Evolutionary conservation across 2,888 invertebrate species (phyloP).

Genomic region (Drosophila melanosoma): DNA sequence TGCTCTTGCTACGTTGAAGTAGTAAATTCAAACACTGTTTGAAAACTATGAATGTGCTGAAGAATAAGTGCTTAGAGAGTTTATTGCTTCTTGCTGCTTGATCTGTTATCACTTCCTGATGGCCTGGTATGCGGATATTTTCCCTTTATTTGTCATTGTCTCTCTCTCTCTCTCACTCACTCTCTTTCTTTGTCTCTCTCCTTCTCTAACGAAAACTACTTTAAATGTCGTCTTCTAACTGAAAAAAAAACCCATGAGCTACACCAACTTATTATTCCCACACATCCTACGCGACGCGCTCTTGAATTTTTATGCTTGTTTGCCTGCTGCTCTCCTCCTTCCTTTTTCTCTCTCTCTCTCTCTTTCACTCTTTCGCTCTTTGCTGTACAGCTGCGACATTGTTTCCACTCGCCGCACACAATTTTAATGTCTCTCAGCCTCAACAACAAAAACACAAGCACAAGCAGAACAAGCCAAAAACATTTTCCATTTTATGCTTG

Average conservation of each 20-base stretch:
- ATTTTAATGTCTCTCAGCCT: conserved; percentile 42
- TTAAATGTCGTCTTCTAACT: conserved; percentile 56
- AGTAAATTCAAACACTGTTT: background rate
- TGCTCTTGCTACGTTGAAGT: background rate
- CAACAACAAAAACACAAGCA: conserved; percentile 9
- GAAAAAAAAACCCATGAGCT: conserved; percentile 31
- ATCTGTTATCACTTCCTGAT: conserved; percentile 3
- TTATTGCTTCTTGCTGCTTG: background rate
- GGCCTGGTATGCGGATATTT: background rate
- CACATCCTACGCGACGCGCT: conserved; percentile 17
- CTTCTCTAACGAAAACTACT: conserved; percentile 64
- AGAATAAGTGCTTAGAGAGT: background rate
- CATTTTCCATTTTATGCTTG: conserved; percentile 61
- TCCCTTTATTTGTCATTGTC: background rate
- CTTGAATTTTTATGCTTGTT: conserved; percentile 4
- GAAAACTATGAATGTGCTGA: background rate
- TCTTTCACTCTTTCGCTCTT: background rate
- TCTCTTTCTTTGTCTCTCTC: background rate
- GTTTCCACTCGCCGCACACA: conserved; percentile 56
- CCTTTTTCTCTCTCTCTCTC: conserved; percentile 5
- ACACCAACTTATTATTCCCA: conserved; percentile 24
- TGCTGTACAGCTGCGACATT: conserved; percentile 70
- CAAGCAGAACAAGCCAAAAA: conserved; percentile 35
- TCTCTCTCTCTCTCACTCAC: no score
- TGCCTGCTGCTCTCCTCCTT: conserved; percentile 10